phyloP scores from a whole-genome alignment of 2,113 vertebrate species.

The Meleagris gallopavo region DNA sequence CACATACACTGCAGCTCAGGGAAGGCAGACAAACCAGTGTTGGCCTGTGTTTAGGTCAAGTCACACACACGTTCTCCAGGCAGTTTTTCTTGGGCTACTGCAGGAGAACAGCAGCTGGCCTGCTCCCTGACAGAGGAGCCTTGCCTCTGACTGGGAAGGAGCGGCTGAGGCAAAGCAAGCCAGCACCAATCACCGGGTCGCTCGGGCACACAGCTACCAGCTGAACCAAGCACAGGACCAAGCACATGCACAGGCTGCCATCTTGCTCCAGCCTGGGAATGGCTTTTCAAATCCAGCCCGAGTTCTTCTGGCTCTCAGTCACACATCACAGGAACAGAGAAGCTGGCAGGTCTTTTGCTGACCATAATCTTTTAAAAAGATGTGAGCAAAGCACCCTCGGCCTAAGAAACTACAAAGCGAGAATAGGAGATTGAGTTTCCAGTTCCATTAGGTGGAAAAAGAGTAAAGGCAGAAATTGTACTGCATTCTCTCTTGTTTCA shows the following conservation, averaged over 20 bases:
- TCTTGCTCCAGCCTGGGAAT: background rate
- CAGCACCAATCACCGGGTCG: background rate
- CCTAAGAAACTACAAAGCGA: background rate
- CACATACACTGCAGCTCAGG: background rate
- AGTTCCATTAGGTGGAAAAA: background rate
- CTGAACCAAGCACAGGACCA: background rate
- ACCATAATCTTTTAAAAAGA: background rate
- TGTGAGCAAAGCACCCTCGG: background rate
- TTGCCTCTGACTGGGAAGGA: background rate
- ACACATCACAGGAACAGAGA: background rate
- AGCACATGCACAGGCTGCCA: background rate
- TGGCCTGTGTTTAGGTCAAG: background rate
- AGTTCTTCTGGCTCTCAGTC: background rate
- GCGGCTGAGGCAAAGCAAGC: background rate
- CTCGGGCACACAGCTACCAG: background rate
- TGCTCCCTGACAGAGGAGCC: fast-evolving
- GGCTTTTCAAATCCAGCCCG: background rate
- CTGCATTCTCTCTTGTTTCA: background rate
- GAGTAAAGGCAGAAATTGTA: background rate
- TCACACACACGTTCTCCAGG: background rate
- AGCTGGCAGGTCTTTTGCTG: background rate
- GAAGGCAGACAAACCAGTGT: background rate
- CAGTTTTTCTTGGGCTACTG: background rate
- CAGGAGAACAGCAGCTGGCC: background rate
- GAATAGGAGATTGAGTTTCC: background rate